A percentile compares a stretch with the other conserved stretches of the same genome.
These are phyloP conservation scores for Laterallus jamaicensis DNA, from an alignment of 2,113 vertebrate species.

Conservation along the genomic window DNA sequence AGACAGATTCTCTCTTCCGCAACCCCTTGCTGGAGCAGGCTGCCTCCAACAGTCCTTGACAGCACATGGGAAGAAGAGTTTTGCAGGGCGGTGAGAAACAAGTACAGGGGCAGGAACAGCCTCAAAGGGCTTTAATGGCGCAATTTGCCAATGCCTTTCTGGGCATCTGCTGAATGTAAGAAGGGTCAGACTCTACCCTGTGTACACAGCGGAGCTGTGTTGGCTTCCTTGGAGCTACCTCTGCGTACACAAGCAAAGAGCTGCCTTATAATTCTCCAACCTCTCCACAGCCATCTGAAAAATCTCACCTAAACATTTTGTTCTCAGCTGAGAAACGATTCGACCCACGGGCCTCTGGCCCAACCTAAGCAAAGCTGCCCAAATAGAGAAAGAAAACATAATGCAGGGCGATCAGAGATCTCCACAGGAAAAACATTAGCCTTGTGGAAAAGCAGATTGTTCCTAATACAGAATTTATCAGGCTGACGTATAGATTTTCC, in stretches of 20 bases:
- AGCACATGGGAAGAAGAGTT: neutral
- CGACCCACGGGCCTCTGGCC: neutral
- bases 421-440: slow-evolving; percentile 54
- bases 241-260: neutral
- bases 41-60: neutral
- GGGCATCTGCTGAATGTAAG: neutral
- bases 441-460: neutral
- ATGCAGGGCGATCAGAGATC: neutral
- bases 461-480: slow-evolving; percentile 64
- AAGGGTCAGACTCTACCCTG: neutral
- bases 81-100: neutral
- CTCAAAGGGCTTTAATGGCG: neutral
- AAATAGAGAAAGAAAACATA: neutral
- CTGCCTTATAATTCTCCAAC: neutral
- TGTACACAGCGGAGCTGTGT: fast-evolving
- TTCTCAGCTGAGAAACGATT: slow-evolving; percentile 17
- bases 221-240: neutral
- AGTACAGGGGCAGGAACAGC: neutral
- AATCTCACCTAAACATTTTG: neutral
- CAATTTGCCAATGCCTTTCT: neutral
- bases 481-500: slow-evolving; percentile 60
- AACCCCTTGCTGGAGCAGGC: neutral
- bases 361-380: neutral
- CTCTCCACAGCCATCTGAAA: neutral
- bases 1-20: neutral